These are phyloP conservation scores for Calameuta idolon DNA, from an alignment of 2,888 invertebrate species.

Conservation along the genomic window DNA sequence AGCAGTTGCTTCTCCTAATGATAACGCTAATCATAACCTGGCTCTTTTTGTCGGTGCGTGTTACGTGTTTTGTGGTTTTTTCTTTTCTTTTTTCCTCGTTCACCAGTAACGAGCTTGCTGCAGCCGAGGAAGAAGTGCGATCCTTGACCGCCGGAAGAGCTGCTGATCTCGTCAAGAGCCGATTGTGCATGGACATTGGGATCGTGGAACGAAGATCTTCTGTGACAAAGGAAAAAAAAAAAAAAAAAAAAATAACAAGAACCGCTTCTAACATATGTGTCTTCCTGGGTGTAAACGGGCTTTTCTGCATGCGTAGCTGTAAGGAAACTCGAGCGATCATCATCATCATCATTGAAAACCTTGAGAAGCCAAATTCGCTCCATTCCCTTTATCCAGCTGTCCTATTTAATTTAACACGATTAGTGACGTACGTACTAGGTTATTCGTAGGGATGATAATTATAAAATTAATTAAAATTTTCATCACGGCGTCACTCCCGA, in stretches of 20 bases:
- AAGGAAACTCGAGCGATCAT: neutral
- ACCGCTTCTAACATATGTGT: neutral
- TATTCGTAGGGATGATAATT: neutral
- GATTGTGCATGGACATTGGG: slow-evolving; percentile 40
- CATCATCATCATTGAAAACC: neutral
- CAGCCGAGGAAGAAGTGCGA: slow-evolving; percentile 43
- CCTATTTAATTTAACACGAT: neutral
- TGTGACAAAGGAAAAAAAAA: neutral
- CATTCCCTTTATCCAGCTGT: neutral
- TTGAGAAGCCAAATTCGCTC: neutral
- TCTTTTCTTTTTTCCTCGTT: neutral
- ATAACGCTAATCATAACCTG: neutral
- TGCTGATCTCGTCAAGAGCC: slow-evolving; percentile 34
- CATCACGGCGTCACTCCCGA: neutral
- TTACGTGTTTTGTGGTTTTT: neutral
- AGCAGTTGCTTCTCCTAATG: neutral
- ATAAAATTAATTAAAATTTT: neutral
- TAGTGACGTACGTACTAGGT: neutral
- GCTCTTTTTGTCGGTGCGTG: neutral
- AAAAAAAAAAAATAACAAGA: neutral
- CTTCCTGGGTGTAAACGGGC: neutral
- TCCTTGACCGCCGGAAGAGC: slow-evolving; percentile 36
- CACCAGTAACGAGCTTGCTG: slow-evolving; percentile 41
- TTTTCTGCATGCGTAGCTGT: neutral
- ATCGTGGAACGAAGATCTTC: neutral